These are phyloP conservation scores for Rotaria macrura DNA, from an alignment of 2,888 invertebrate genomes.

Conservation along the genomic window DNA sequence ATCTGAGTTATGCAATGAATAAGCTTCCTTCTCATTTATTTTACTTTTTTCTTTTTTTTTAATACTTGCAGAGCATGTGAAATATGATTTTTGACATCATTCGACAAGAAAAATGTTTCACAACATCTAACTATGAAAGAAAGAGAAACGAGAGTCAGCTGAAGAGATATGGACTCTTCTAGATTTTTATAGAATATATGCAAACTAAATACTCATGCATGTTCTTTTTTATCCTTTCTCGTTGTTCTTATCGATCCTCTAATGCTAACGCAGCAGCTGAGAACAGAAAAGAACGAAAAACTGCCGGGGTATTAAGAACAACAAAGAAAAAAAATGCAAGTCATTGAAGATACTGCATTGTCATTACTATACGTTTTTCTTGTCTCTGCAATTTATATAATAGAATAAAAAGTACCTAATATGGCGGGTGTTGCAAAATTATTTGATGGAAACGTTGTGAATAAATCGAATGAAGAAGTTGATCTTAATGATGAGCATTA, in stretches of 20 bases:
- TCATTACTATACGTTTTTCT: neutral
- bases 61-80: no score
- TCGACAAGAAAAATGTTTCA: neutral
- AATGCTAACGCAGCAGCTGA: neutral
- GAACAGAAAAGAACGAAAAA: neutral
- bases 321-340: neutral
- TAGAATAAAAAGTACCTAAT: neutral
- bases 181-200: neutral
- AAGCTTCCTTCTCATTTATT: no score
- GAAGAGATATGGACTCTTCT: neutral
- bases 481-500: neutral
- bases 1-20: no score
- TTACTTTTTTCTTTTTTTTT: no score
- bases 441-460: neutral
- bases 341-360: neutral
- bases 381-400: neutral
- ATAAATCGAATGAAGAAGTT: neutral
- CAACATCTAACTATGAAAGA: neutral
- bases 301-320: neutral
- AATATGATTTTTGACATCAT: neutral
- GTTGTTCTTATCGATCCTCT: neutral
- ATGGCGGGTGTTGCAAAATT: slow-evolving; percentile 12
- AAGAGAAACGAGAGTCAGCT: neutral
- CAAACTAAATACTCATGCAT: neutral
- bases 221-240: neutral